Conservation (phyloP, 92 coral and sea anemone species). For the Umimayanthus chanpuru region DNA sequence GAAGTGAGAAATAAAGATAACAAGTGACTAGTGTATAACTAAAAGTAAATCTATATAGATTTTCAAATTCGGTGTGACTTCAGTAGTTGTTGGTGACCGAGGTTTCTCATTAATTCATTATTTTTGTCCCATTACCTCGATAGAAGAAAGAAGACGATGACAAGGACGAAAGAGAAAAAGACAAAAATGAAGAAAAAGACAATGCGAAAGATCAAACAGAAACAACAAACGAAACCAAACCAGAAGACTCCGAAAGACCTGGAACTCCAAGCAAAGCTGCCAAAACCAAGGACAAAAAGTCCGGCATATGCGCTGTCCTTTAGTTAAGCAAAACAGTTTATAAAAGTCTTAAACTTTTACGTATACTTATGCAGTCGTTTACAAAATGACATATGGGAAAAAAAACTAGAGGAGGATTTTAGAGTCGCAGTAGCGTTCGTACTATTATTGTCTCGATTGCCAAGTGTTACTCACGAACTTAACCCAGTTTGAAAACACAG, state of each 20-base stretch:
- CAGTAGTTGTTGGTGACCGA: neutral
- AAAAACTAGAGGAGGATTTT: neutral
- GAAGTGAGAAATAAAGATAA: too few species aligned
- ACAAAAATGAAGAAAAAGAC: constrained; percentile 10
- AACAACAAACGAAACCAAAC: neutral
- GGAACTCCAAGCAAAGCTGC: neutral
- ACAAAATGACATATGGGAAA: neutral
- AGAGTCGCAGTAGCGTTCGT: neutral
- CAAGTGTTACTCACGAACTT: too few species aligned
- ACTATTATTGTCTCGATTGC: neutral
- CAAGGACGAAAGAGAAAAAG: constrained; percentile 4
- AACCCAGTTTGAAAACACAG: too few species aligned
- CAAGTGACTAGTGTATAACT: too few species aligned
- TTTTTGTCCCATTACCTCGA: neutral
- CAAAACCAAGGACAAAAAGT: constrained; percentile 35
- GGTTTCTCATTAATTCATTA: neutral
- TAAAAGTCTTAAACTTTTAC: neutral
- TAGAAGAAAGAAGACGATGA: constrained; percentile 25
- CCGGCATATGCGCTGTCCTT: constrained; percentile 16
- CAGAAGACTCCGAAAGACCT: neutral
- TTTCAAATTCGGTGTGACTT: neutral
- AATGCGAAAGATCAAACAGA: neutral
- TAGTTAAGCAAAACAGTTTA: neutral
- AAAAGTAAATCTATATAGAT: too few species aligned
- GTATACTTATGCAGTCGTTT: neutral